Evolutionary conservation across 1,140 invertebrate genomes (phyloP).

Genomic region (Cotesia vestalis): DNA sequence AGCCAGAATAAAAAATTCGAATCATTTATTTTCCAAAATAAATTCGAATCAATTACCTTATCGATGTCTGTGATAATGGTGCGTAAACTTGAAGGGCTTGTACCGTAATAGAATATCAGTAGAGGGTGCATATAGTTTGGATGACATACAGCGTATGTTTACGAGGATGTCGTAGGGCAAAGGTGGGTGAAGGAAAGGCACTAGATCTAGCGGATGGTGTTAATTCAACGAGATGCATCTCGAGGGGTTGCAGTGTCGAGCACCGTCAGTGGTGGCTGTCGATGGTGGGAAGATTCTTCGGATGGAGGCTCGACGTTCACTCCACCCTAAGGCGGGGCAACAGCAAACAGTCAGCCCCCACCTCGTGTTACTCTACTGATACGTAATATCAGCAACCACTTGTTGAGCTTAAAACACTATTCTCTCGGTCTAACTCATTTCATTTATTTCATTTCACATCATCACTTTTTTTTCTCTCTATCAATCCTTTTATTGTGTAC

Average conservation of each 20-base stretch:
- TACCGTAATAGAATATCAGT: too few relatives aligned
- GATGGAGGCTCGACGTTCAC: conserved; percentile 51
- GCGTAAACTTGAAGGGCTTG: too few relatives aligned
- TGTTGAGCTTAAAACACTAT: conserved; percentile 54
- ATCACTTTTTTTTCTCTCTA: conserved; percentile 45
- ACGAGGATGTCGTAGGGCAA: conserved; percentile 16
- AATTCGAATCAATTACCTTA: too few relatives aligned
- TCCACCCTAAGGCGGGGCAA: conserved; percentile 58
- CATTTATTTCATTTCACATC: conserved; percentile 38
- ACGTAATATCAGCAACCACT: conserved; percentile 66
- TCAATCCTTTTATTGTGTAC: too few relatives aligned
- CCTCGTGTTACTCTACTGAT: conserved; percentile 51
- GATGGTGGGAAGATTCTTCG: conserved; percentile 37
- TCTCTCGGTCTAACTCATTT: conserved; percentile 42
- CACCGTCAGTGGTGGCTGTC: conserved; percentile 32
- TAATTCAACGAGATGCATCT: conserved; percentile 42
- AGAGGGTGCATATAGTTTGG: too few relatives aligned
- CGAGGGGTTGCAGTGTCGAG: conserved; percentile 38
- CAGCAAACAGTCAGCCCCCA: conserved; percentile 47
- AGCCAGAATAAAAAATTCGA: too few relatives aligned
- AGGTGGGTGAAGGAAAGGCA: conserved; percentile 7
- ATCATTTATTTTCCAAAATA: too few relatives aligned
- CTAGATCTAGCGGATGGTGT: conserved; percentile 34
- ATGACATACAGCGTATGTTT: neutral
- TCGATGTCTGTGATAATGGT: too few relatives aligned